Base-by-base conservation (phyloP, 2,888 invertebrate genomes). In the Ypsolopha scabrella region DNA sequence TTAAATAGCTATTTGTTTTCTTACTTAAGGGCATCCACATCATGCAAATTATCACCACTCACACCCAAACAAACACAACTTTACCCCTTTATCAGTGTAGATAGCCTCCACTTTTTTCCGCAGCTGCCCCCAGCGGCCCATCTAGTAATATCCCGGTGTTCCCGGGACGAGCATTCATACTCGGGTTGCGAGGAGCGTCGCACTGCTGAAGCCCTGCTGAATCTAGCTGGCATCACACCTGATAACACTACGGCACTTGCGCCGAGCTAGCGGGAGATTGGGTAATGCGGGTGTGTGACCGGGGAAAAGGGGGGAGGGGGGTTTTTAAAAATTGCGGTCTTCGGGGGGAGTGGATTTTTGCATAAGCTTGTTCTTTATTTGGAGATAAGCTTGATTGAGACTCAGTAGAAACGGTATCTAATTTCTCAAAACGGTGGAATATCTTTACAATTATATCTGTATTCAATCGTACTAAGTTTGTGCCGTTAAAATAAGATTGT, bases 161-260 rank as follows among this genome's bases (percentile, higher is more conserved):
- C 96, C 0, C 95, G 95, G 77, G 95, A 95, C 80, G 97, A 97
- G 87, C 97, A 97, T 80, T 96, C 96, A 51, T 97, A 97, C 83
- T 95, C 95, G 65, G 91, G 91, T 55, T 59, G 67, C 60, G 86
- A 82, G 63, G 86, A 87, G 71, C 73, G 86, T 1, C 80, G 81
- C 68, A 87, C 87, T 50, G 87, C 87, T 53, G 87, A 87, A 65
- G 86, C 86, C 53, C 68, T 87, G 56, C 80, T 87, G 51, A 81
- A 87, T 70, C 70, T 87, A 51, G 87, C 87, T 61, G 85, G 86
- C 52, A 68, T 81, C 54, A 64, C 24, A 24, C 24, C 24, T 24
- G 24, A 24, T 24, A 24, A 24, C 24, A 24, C 24, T 24, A 24
- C 66, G 53, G 61, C 65, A 48, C 61, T 54, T 57, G 46, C 52